Base-by-base conservation (phyloP, 2,888 invertebrate species). In the Acleris holmiana region DNA sequence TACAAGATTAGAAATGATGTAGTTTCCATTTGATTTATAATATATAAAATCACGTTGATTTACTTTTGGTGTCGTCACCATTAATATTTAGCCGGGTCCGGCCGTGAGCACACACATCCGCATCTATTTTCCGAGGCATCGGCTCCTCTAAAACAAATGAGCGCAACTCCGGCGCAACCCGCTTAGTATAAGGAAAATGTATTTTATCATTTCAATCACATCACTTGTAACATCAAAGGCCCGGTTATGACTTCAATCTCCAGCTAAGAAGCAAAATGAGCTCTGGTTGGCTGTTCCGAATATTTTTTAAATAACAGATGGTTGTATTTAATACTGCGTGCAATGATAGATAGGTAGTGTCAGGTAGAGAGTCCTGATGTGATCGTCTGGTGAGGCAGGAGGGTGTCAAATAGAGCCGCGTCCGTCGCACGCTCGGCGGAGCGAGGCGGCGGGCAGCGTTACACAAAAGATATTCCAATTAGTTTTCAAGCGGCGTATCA, bases 391-490 rank as follows among this genome's bases (percentile, higher is more conserved):
- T 65, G 35, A 49, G 18, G 59, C 79, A 75, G 85, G 80, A 79
- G 76, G 74, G 88, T 84, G 75, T 89, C 85, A 81, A 85, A 75
- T 89, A 85, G 80, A 83, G 80, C 80, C 85, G 76, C 70, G 69
- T 46, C 61, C 71, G 85, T 88, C 86, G 68, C 68, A 80, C 78
- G 83, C 76, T 73, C 68, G 71, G 66, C 69, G 68, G 69, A 70
- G 78, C 80, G 68, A 64, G 65, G 5, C 55, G 61, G 69, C 64
- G 17, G 29, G 48, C 49, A 67, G 51, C 47, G 56, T 59, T 66
- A 68, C 66, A 67, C 67, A 57, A 53, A 57, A 48, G 48, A 54
- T 58, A 64, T 55, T 65, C 54, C 46, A 55, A 65, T 65, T 54
- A 46, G 44, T 65, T 65, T 48, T 60, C 55, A n/a, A 59, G 54